These are phyloP conservation scores for Drosophila gunungcola DNA, from an alignment of 1,140 invertebrate genomes.

Conservation along the genomic window DNA sequence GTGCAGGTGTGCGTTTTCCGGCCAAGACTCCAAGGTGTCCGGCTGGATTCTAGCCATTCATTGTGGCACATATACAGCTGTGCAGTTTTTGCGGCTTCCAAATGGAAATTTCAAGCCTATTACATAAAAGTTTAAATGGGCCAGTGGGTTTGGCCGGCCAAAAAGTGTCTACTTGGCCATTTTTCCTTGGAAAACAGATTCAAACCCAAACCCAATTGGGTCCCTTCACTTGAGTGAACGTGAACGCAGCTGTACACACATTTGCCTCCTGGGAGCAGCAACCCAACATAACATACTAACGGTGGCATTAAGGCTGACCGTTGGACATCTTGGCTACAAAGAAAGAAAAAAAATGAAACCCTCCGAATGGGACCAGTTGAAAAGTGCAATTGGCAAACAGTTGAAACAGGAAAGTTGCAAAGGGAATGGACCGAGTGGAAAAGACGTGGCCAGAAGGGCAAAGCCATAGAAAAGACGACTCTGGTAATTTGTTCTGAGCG, in stretches of 20 bases:
- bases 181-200: not conserved
- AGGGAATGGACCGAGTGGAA: conserved; percentile 14
- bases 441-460: conserved; percentile 39
- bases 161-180: conserved; percentile 57
- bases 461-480: conserved; percentile 77
- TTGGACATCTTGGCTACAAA: conserved; percentile 33
- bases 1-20: conserved; percentile 27
- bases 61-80: conserved; percentile 53
- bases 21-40: conserved; percentile 17
- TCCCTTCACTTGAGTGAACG: conserved; percentile 57
- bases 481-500: conserved; percentile 81
- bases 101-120: conserved; percentile 79
- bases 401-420: conserved; percentile 45
- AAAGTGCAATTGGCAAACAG: conserved; percentile 77
- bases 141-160: conserved; percentile 56
- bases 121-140: conserved; percentile 80
- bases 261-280: conserved; percentile 62
- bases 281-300: conserved; percentile 32
- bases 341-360: conserved; percentile 1
- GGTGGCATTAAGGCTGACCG: conserved; percentile 33
- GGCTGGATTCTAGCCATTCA: conserved; percentile 18
- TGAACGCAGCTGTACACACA: conserved; percentile 77
- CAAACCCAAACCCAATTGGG: conserved; percentile 29
- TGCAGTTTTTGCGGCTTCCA: conserved; percentile 65
- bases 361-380: conserved; percentile 68